Evolutionary conservation across 2,797 vertebrate genomes (phyloP).

Genomic region (Chiloscyllium punctatum): DNA sequence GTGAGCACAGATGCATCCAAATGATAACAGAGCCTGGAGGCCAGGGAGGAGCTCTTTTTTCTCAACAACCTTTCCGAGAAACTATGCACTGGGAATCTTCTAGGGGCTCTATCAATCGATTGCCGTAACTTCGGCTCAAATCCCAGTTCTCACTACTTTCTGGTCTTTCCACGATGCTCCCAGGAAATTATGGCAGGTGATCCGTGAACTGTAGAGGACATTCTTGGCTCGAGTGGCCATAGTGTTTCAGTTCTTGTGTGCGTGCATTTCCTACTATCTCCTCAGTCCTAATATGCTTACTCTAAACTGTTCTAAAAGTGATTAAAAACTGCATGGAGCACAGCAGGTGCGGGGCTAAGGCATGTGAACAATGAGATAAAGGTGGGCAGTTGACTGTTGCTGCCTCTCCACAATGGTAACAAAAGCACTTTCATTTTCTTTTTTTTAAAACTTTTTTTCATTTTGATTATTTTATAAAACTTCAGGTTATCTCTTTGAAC

Average conservation of each 20-base stretch:
- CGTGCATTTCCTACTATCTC: constrained; percentile 62
- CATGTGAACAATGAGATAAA: constrained; percentile 41
- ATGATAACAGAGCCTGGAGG: neutral
- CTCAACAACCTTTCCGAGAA: neutral
- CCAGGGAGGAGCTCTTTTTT: neutral
- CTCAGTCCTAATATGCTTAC: constrained; percentile 40
- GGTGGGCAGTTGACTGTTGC: constrained; percentile 66
- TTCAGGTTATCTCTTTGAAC: constrained; percentile 26
- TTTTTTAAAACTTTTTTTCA: constrained; percentile 49
- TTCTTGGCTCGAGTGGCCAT: neutral
- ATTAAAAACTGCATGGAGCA: constrained; percentile 38
- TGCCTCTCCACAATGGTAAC: constrained; percentile 67
- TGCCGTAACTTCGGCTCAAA: neutral
- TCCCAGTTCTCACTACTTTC: neutral
- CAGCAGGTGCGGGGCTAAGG: constrained; percentile 42
- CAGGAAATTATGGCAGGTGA: neutral
- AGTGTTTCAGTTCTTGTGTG: constrained; percentile 53
- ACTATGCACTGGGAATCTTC: neutral
- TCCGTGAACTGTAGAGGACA: neutral
- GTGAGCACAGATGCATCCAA: neutral
- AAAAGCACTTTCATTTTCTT: constrained; percentile 59
- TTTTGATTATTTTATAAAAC: constrained; percentile 40
- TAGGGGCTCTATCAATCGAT: neutral
- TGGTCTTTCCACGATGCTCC: neutral
- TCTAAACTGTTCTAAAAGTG: constrained; percentile 29